Base-by-base conservation (phyloP, 2,797 vertebrate species). In the Adrianichthys oophorus region DNA sequence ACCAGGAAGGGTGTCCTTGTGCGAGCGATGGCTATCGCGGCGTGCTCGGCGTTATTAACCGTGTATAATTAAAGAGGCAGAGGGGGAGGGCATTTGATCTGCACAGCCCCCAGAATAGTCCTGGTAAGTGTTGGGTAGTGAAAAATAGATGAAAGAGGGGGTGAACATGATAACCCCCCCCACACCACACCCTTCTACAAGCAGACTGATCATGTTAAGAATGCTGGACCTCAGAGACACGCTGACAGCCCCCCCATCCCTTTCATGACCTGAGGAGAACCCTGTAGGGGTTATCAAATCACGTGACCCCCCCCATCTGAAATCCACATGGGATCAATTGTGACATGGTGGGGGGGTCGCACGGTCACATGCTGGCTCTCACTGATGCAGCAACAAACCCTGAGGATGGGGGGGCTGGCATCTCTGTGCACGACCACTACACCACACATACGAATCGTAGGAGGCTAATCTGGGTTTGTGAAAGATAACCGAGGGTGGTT, bases 231-330 rank as follows among this genome's bases (percentile, higher is more conserved):
- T 93, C 85, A 80, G 92, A 94, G 93, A 94, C 57, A 46, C 52
- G 59, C 17, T 62, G 59, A 65, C 29, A 59, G 40, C 58, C 55
- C 51, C 51, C 60, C 41, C 56, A 58, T 47, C 55, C 66, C 48
- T 58, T 55, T 48, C 86, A 86, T 89, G 90, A 92, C 91, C 91
- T 87, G 87, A 90, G 92, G 91, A 37, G 85, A 91, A 87, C 89
- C 92, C 91, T 94, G 90, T 92, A 85, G 90, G 90, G 94, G 94
- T 97, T 97, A 96, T 97, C 95, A 94, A 91, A 93, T 94, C 92
- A 91, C 84, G 45, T 92, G 94, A 95, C 94, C 87, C 85, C 93
- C 93, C 87, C 85, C 32, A 3, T 84, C 82, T 72, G 82, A 91
- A 92, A 93, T 93, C 87, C 90, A 87, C 87, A 68, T 88, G 93